Base-by-base conservation (phyloP, 2,113 vertebrate genomes). In the Phylloscopus whistleri region DNA sequence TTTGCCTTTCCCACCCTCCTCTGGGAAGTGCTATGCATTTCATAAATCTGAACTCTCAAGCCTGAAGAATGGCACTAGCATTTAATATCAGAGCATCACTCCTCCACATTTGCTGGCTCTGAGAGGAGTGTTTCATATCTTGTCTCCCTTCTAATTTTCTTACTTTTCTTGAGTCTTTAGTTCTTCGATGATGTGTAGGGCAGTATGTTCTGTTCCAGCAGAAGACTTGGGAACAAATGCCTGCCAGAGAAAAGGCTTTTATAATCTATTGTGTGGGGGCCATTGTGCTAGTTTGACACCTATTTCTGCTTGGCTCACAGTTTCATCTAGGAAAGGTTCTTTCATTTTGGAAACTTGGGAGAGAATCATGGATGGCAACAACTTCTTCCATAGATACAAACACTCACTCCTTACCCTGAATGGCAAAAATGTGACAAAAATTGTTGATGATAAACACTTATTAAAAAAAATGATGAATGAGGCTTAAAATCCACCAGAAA, bases 91-190 rank as follows among this genome's bases (percentile, higher is more conserved):
- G 64, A 73, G 18, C 23, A 31, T 58, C 74, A 72, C 46, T 89
- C 62, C 59, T 94, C 56, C 66, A 33, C 69, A 58, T 80, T 79
- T 87, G n/a, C 19, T 87, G 73, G 85, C 62, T 89, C 60, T 64
- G 35, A 81, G 77, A 89, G 93, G 67, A 93, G 8, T 73, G 69
- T 62, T 81, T 94, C 10, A n/a, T 81, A 56, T 82, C 92, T 94
- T 86, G 18, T 87, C 44, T 84, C n/a, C 35, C n/a, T 93, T 89
- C 82, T 94, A 73, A 77, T 97, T 97, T 96, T 87, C 95, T 93
- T 83, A 62, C 60, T 88, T 97, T 78, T 53, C 51, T 68, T 90
- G 51, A 94, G 41, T 74, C 76, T 95, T 87, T 84, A 83, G 23
- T 76, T 94, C 81, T 89, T 93, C 76, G 30, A 15, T 87, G 78